A percentile compares a stretch with the other conserved stretches of the same genome.
Conservation (phyloP, 2,888 invertebrate genomes). For the Horisme vitalbata region DNA sequence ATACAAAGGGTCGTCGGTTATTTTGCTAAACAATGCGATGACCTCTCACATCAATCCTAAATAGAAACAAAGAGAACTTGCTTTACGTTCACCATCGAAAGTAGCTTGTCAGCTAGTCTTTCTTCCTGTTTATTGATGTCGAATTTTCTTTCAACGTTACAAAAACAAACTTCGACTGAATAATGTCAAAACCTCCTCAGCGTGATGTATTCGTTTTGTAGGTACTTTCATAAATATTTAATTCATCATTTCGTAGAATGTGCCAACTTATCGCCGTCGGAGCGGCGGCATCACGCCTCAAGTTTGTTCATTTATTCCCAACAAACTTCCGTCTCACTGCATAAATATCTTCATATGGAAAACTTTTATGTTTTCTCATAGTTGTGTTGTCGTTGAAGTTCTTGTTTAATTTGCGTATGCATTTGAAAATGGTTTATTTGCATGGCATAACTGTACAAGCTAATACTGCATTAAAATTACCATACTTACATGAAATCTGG, state of each 20-base stretch:
- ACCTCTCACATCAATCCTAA: background rate
- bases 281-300: conserved; percentile 42
- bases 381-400: conserved; percentile 33
- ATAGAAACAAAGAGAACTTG: no score
- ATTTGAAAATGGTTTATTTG: conserved; percentile 17
- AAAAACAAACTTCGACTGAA: conserved; percentile 12
- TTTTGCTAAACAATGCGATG: conserved; percentile 4
- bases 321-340: conserved; percentile 46
- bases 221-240: conserved; percentile 38
- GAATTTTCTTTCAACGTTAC: conserved; percentile 1
- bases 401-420: conserved; percentile 28
- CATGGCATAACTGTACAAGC: background rate
- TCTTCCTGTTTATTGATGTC: conserved; percentile 1
- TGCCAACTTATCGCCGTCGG: conserved; percentile 42
- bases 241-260: conserved; percentile 38
- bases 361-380: conserved; percentile 42
- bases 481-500: no score
- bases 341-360: conserved; percentile 49
- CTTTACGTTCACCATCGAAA: no score
- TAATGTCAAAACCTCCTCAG: conserved; percentile 13
- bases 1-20: conserved; percentile 2
- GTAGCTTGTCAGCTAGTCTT: background rate
- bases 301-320: conserved; percentile 50
- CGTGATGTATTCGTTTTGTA: conserved; percentile 12
- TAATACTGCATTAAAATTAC: background rate